A percentile compares a stretch with the other conserved stretches of the same genome.
Conservation (phyloP, 2,888 invertebrate species). For the Notocelia uddmanniana region DNA sequence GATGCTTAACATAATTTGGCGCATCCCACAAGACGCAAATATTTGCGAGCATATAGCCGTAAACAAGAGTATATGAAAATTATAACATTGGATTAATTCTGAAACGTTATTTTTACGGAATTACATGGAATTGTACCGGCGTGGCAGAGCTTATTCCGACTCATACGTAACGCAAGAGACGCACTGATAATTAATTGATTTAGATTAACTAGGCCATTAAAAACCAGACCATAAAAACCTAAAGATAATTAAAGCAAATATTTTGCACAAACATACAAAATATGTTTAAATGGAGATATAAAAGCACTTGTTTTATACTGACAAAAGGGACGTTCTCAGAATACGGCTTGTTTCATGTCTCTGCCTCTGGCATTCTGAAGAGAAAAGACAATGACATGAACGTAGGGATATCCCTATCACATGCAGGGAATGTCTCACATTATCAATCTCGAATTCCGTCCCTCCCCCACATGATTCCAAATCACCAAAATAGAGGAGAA, state of each 20-base stretch:
- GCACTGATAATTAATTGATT: not conserved
- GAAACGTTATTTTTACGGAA: not conserved
- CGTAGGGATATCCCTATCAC: no score
- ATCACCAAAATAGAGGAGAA: not conserved
- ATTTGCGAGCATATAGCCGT: slow-evolving; percentile 23
- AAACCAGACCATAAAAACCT: no score
- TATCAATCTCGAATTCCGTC: no score
- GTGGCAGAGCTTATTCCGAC: not conserved
- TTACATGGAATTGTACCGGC: not conserved
- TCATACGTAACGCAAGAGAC: not conserved
- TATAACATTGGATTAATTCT: not conserved
- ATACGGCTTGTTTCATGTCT: no score
- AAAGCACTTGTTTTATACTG: no score
- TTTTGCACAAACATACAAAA: not conserved
- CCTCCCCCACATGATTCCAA: no score
- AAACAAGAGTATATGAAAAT: slow-evolving; percentile 3
- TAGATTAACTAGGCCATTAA: not conserved
- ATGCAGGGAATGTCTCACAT: no score
- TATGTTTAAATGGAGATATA: no score
- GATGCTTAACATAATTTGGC: slow-evolving; percentile 36
- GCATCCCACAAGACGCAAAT: slow-evolving; percentile 31
- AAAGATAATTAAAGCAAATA: not conserved
- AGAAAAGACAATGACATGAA: no score
- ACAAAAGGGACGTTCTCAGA: no score
- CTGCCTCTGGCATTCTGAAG: no score